Base-by-base conservation (phyloP, 2,797 vertebrate genomes). In the Hybognathus amarus region DNA sequence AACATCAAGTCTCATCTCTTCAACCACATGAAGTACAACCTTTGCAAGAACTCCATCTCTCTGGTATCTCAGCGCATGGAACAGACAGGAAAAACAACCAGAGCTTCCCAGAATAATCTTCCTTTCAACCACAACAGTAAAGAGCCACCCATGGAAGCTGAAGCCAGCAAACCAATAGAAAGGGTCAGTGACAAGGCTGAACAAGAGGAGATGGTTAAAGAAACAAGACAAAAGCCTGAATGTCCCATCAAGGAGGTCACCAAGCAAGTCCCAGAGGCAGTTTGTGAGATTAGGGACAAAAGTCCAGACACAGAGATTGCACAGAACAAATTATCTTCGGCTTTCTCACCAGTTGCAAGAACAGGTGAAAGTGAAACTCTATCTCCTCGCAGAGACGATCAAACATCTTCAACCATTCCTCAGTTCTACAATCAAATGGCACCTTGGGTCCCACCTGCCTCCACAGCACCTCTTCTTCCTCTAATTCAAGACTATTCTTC, bases 1-100 rank as follows among this genome's bases (percentile, higher is more conserved):
- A 99, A 99, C 0, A 97, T 98, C 89, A 99, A 99, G 93, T 99
- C 98, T 8, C 98, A 99, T 70, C 97, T 99, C 79, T 99, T 99
- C 81, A 99, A 99, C 90, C 98, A 99, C 85, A 99, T 99, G 98
- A 99, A 99, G 91, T 99, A 99, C 0, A 96, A 99, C 66, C 94
- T 99, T 87, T 99, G 98, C 87, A 97, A 98, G 89, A 99, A 99
- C 92, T 99, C 98, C 52, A 98, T 99, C 87, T 97, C 97, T 0
- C 89, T 99, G 20, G 91, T 99, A 68, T 96, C 96, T 0, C 97
- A 98, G 90, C 97, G 97, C 89, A 91, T 86, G 4, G 95, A 97
- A 33, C 95, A 96, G 0, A 66, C 90, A 0, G 91, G 20, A 9
- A 88, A 89, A 12, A 90, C 92, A 54, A 82, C 89, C 0, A 83